Percentiles rank a stretch among this genome's conserved stretches.
phyloP scores from a whole-genome alignment of 2,888 invertebrate genomes.

The Stramonita haemastoma region DNA sequence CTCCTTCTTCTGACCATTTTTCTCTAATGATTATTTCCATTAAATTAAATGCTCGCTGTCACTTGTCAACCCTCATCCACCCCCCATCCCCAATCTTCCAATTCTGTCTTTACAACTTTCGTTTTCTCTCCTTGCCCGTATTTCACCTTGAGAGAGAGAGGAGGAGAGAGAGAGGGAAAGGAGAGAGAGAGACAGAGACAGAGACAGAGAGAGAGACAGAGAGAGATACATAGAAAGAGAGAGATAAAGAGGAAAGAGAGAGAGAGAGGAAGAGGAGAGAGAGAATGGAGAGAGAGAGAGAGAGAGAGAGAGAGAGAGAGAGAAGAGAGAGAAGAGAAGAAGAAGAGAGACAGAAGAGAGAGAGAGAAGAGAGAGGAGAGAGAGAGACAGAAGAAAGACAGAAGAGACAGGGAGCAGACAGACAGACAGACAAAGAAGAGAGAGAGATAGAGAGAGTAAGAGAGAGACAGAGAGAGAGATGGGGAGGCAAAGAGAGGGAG shows the following conservation, averaged over 20 bases:
- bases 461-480: neutral
- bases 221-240: too few relatives aligned
- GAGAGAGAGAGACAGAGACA: too few relatives aligned
- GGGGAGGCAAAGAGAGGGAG: neutral
- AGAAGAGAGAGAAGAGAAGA: neutral
- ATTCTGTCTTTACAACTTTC: neutral
- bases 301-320: neutral
- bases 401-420: too few relatives aligned
- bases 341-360: neutral
- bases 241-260: too few relatives aligned
- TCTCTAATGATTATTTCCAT: neutral
- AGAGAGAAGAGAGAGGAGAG: neutral
- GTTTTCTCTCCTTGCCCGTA: neutral
- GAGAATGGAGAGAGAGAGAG: neutral
- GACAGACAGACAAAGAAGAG: neutral
- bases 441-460: neutral
- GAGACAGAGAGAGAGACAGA: too few relatives aligned
- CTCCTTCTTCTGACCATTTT: neutral
- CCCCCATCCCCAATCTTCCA: neutral
- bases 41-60: neutral
- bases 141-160: neutral
- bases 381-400: neutral
- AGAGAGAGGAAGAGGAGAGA: too few relatives aligned
- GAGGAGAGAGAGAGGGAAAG: too few relatives aligned
- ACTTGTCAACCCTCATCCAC: neutral